A percentile compares a stretch with the other conserved stretches of the same genome.
Evolutionary conservation across 2,797 vertebrate species (phyloP).

Genomic region (Siniperca undulata): DNA sequence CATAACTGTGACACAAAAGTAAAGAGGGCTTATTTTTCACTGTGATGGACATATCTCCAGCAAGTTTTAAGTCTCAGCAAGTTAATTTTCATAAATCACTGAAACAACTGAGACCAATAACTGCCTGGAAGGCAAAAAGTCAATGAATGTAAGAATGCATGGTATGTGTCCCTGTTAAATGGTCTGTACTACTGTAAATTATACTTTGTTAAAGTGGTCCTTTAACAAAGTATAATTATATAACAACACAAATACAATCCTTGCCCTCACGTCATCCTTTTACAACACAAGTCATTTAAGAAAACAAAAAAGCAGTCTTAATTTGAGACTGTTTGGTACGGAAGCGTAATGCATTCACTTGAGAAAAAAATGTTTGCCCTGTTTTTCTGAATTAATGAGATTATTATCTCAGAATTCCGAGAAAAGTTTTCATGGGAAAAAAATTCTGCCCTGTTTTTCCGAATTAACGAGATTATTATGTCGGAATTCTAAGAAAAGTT

Average conservation of each 20-base stretch:
- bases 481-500: too few relatives aligned
- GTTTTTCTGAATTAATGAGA: too few relatives aligned
- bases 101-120: neutral
- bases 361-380: too few relatives aligned
- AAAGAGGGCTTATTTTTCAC: neutral
- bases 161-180: neutral
- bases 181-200: neutral
- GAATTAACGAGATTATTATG: too few relatives aligned
- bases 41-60: neutral
- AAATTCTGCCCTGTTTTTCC: too few relatives aligned
- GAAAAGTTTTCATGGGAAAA: too few relatives aligned
- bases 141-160: neutral
- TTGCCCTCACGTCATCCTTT: neutral
- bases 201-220: neutral
- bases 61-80: too few relatives aligned
- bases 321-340: neutral
- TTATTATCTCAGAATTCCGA: too few relatives aligned
- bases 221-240: neutral
- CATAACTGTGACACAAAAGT: neutral
- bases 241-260: neutral
- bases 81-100: neutral
- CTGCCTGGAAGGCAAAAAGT: neutral
- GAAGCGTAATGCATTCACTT: too few relatives aligned
- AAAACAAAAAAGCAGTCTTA: neutral
- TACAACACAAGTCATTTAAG: neutral